phyloP scores from a whole-genome alignment of 2,113 vertebrate species.

The Sceloporus tristichus region DNA sequence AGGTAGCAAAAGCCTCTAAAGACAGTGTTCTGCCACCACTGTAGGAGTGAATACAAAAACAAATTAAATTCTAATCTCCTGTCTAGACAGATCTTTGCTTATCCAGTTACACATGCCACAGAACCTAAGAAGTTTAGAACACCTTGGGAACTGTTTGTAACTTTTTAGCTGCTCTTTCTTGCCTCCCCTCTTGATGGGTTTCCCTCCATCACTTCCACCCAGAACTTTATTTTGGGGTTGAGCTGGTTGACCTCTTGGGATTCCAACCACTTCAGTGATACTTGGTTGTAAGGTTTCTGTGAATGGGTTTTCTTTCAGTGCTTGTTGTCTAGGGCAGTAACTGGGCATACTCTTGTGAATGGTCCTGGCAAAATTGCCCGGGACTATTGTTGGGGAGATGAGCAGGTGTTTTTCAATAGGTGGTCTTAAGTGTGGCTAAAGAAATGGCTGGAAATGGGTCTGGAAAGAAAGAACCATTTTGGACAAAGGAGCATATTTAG shows the following conservation, averaged over 20 bases:
- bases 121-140: neutral
- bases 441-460: neutral
- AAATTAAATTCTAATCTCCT: conserved; percentile 8
- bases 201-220: neutral
- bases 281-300: neutral
- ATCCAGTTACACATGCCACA: neutral
- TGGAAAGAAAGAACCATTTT: neutral
- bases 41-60: neutral
- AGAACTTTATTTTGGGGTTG: neutral
- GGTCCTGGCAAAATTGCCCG: neutral
- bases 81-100: conserved; percentile 21
- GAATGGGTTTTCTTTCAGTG: no score
- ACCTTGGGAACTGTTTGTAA: neutral
- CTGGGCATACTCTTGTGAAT: neutral
- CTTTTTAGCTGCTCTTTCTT: neutral
- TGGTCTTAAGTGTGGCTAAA: neutral
- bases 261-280: neutral
- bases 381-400: neutral
- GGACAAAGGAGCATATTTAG: neutral
- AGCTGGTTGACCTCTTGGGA: neutral
- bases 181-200: neutral
- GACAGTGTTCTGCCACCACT: neutral
- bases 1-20: conserved; percentile 19
- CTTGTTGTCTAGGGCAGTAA: neutral
- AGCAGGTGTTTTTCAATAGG: neutral